Conservation (phyloP, 2,113 vertebrate species). For the Tragelaphus imberbis region DNA sequence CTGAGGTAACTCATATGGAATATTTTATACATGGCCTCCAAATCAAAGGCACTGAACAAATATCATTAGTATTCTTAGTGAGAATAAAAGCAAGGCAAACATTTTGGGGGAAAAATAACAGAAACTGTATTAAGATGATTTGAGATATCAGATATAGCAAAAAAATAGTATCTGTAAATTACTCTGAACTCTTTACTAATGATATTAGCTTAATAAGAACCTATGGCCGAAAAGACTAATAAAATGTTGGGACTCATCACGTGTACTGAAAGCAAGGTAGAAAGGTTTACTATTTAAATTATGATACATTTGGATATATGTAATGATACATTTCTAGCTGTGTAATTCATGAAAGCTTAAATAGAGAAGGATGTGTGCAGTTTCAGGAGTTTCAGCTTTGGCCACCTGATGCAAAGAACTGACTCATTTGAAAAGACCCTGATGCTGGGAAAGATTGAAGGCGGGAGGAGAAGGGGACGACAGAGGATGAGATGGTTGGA, state of each 20-base stretch:
- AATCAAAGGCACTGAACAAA: neutral
- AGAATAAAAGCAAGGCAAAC: neutral
- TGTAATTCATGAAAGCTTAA: neutral
- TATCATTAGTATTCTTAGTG: neutral
- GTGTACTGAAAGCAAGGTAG: neutral
- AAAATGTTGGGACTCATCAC: neutral
- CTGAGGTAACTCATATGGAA: neutral
- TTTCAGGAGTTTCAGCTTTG: neutral
- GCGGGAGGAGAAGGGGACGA: rapidly evolving
- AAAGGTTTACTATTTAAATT: neutral
- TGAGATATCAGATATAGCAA: neutral
- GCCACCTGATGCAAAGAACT: neutral
- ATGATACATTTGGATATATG: neutral
- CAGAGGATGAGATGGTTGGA: neutral
- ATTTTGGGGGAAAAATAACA: neutral
- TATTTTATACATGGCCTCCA: neutral
- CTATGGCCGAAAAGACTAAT: neutral
- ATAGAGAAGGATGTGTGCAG: neutral
- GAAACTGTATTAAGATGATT: neutral
- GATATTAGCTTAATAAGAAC: neutral
- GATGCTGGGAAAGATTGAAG: neutral
- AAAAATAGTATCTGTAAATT: neutral
- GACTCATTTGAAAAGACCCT: neutral
- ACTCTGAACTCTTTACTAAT: neutral
- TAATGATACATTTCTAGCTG: neutral